Conservation (phyloP, 30 jellyfish, hydroid and myxozoan species). For the Sanderia malayensis region DNA sequence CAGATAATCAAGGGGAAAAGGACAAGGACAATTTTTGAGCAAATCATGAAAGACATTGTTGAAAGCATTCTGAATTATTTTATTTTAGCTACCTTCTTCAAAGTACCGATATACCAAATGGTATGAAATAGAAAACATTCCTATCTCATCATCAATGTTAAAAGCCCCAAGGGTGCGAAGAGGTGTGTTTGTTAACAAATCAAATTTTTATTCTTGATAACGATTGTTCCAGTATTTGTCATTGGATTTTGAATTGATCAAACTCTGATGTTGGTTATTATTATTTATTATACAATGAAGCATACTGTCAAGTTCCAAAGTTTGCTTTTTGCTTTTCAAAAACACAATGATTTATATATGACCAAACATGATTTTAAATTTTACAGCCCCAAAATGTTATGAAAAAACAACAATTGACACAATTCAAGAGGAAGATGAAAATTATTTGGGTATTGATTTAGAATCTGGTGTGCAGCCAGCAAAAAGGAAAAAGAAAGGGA, state of each 20-base stretch:
- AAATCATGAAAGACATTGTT: no score
- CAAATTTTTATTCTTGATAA: no score
- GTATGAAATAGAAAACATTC: slow-evolving; percentile 74
- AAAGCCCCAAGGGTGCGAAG: slow-evolving; percentile 81
- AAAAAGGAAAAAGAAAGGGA: slow-evolving; percentile 32
- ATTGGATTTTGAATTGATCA: no score
- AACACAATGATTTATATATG: no score
- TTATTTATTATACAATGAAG: no score
- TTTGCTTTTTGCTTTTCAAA: no score
- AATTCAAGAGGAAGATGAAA: slow-evolving; percentile 65
- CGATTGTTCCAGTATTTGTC: no score
- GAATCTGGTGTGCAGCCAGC: slow-evolving; percentile 20
- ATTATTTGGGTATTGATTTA: slow-evolving; percentile 26
- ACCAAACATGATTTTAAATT: no score
- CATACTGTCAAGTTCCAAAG: no score
- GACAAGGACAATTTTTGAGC: no score
- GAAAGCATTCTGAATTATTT: background rate
- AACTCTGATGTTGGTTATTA: no score
- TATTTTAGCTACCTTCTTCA: slow-evolving; percentile 77
- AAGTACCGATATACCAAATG: slow-evolving; percentile 85
- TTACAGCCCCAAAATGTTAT: slow-evolving; percentile 78
- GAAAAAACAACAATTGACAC: slow-evolving; percentile 59
- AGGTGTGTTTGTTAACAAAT: slow-evolving; percentile 45
- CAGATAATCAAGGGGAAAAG: background rate
- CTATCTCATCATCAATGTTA: slow-evolving; percentile 71